Base-by-base conservation (phyloP, 2,888 invertebrate genomes). In the Chrysopilus asiliformis region DNA sequence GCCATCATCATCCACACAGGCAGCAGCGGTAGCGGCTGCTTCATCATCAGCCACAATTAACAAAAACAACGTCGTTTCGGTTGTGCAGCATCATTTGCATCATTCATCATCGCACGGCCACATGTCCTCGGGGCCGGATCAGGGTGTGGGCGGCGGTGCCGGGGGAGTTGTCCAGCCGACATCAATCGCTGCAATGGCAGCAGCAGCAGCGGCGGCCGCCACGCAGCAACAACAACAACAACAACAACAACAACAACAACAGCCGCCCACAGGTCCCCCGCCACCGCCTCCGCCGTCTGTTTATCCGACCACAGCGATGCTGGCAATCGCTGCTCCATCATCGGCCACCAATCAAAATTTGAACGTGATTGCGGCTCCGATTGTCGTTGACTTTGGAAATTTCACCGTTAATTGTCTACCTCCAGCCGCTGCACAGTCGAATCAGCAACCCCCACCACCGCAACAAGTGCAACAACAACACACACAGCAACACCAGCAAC, bases 331-430 rank as follows among this genome's bases (percentile, higher is more conserved):
- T 25, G 43, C 45, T 13, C 45, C 46, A 6, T 45, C 51, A 20
- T 46, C 50, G 9, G 43, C 52, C 35, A 48, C 50, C 35, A 43
- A 45, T 43, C 53, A 52, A 48, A 54, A 53, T 44, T 45, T 53
- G 12, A 54, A 53, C 44, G 50, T 53, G 8, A 51, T 54, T 12
- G 47, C 52, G 14, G 52, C 54, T 13, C 53, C 53, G 5, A 53
- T 54, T 39, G 53, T 54, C 36, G 53, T 55, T 17, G 55, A 55
- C 40, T 53, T 54, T 32, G 50, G 51, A 35, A 55, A 52, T 45
- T 52, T 54, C 34, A 48, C 52, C 27, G 47, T 53, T 12, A 54
- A 53, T 46, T 52, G 53, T 39, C 33, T 51, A 33, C 48, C 49
- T 6, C 40, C 48, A 9, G 42, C 47, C 6, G 38, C 41, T 7